Evolutionary conservation across 2,113 vertebrate species (phyloP), one percentile per base, ranked within the genome.

Genomic region (Corythoichthys haematopterus): DNA sequence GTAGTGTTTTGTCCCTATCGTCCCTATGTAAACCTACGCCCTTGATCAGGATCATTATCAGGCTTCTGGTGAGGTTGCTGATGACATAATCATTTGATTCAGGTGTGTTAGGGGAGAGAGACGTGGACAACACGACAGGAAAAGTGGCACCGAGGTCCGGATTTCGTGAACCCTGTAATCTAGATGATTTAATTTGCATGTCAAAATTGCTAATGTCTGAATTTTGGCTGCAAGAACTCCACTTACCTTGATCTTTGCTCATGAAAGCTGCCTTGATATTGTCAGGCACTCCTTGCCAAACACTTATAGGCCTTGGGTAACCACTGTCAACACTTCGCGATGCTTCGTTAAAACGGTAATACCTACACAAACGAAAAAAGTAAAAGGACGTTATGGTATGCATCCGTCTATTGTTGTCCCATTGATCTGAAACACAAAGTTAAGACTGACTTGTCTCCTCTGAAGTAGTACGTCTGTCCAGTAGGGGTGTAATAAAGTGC

Each of bases 391-490:
- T 36, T 50, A 50, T 15, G 47, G 13, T 50, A 50, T 50, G 14
- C 9, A 3, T 40, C 38, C 38, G 6, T 40, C 38, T 40, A 40
- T 40, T 40, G 38, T 43, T 14, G 5, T 33, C 52, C 1, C 20
- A 28, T 2, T 15, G 1, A 59, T 38, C 37, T 68, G 47, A 68
- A 9, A 68, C 14, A 15, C 16, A 8, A 69, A 43, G 47, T 5
- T 50, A 68, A 68, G 81, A 92, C 92, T 90, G 66, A 97, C 95
- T 94, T 93, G 85, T 92, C 93, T 82, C 88, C 95, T 36, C 93
- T 80, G 89, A 96, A 97, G 87, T 91, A 96, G 83, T 92, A 97
- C 0, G 95, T 97, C 83, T 94, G 92, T 61, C 95, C 95, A 0
- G 88, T 97, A 46, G 92, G 93, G 57, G 93, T 93, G 91, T 94